Base-by-base conservation (phyloP, 23 tunicate species). In the Halocynthia aurantium region DNA sequence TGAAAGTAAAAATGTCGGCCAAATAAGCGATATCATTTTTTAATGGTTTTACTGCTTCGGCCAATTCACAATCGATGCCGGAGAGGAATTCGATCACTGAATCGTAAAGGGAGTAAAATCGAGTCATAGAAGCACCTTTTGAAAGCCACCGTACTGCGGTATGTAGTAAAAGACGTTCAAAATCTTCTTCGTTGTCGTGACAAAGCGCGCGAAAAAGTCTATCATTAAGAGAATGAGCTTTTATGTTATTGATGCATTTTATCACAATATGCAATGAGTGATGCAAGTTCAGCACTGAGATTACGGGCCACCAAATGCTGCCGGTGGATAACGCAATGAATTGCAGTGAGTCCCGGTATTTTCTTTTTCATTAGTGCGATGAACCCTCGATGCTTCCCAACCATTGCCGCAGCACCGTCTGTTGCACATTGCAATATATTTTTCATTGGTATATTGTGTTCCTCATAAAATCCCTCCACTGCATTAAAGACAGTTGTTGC, bases 381-480 rank as follows among this genome's bases (percentile, higher is more conserved):
- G 82, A 77, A 77, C 18, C 80, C 82, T 49, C 51, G 82, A 67
- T 77, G 52, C 17, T 67, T 75, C 13, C 85, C 85, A 77, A 76
- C 82, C 73, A 77, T 82, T 51, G 82, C 61, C 61, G 82, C 74
- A 61, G 86, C 86, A 76, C 86, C 82, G 52, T 82, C 86, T 8
- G 82, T 76, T 82, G 81, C 86, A 52, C 86, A 76, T 61, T 82
- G 73, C 81, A 75, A 53, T 61, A 76, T 82, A 75, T 82, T 82
- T 53, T 75, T 52, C 81, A 75, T 50, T 61, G 86, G 84, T 50
- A 81, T 81, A 19, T 55, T 51, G 52, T 82, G 77, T 62, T 82
- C 81, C 5, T 74, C 81, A 53, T 6, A 82, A 65, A 6, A 82
- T 20, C 20, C 5, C 21, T 68, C 13, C 13, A 68, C 72, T 19